A percentile compares a stretch with the other conserved stretches of the same genome.
These are phyloP conservation scores for Maniola jurtina DNA, from an alignment of 1,140 invertebrate genomes.

Conservation along the genomic window DNA sequence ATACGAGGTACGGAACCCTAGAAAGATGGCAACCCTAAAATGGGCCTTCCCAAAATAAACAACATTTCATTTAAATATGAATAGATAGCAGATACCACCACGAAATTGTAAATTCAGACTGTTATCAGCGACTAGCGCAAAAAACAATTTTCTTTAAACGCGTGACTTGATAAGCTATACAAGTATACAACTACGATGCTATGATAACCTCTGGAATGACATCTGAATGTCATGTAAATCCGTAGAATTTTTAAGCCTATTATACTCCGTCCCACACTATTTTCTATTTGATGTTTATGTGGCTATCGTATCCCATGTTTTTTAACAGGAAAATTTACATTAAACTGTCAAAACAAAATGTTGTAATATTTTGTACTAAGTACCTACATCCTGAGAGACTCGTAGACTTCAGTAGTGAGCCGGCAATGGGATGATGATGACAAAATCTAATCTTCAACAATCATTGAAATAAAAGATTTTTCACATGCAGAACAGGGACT, in stretches of 20 bases:
- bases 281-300: not conserved
- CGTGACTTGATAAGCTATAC: not conserved
- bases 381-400: too few relatives aligned
- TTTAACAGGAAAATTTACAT: too few relatives aligned
- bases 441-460: too few relatives aligned
- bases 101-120: not conserved
- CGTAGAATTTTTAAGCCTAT: not conserved
- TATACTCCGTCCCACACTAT: not conserved
- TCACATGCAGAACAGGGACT: too few relatives aligned
- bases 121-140: not conserved
- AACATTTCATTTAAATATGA: not conserved
- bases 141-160: not conserved
- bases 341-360: too few relatives aligned
- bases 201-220: not conserved
- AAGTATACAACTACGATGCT: not conserved
- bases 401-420: too few relatives aligned
- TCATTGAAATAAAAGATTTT: too few relatives aligned
- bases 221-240: slow-evolving; percentile 3
- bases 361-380: too few relatives aligned
- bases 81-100: not conserved
- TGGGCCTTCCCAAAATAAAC: not conserved
- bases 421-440: too few relatives aligned
- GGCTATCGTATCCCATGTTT: too few relatives aligned
- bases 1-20: too few relatives aligned
- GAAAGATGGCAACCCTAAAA: too few relatives aligned